Evolutionary conservation across 2,113 vertebrate species (phyloP), one percentile per base, ranked within the genome.

Genomic region (Bubo bubo): DNA sequence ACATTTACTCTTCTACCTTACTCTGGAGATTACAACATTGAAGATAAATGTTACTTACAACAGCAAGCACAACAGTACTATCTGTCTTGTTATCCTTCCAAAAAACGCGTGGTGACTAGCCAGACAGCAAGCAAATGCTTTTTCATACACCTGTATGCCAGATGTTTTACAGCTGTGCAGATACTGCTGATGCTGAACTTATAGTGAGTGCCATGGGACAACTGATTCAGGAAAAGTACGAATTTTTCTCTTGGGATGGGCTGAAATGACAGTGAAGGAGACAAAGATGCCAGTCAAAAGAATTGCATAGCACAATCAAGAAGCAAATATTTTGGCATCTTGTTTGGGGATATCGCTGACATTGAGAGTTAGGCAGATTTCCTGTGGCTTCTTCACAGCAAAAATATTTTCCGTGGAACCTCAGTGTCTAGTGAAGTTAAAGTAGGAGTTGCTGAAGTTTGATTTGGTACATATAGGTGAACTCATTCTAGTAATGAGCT

Each of bases 91-190:
- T 95, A 79, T 82, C 73, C 73, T 93, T 93, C 60, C 1, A 75
- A 94, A 92, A 84, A 92, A 84, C 71, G n/a, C 60, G 68, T 72
- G 77, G 28, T 92, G 39, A 82, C 64, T 73, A 77, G 64, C 91
- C 95, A 96, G 91, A 91, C 80, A 95, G 80, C 80, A 94, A 89
- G 64, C 52, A 93, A 96, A 94, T 87, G 80, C 70, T 49, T 21
- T 91, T 95, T 85, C 15, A 16, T 89, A 76, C 91, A 97, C 96
- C 94, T 97, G 86, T 79, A 20, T 87, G 58, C 89, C 96, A 95
- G 88, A 93, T 94, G 92, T 93, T 93, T 67, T 84, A 64, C 88
- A 97, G 68, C 88, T 95, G 93, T 81, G 76, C 56, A 39, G 34
- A 45, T 60, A 32, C 34, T 86, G 60, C 79, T 90, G 88, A 47